Evolutionary conservation across 2,113 vertebrate species (phyloP), one percentile per base, ranked within the genome.

Genomic region (Psephotus haematonotus): DNA sequence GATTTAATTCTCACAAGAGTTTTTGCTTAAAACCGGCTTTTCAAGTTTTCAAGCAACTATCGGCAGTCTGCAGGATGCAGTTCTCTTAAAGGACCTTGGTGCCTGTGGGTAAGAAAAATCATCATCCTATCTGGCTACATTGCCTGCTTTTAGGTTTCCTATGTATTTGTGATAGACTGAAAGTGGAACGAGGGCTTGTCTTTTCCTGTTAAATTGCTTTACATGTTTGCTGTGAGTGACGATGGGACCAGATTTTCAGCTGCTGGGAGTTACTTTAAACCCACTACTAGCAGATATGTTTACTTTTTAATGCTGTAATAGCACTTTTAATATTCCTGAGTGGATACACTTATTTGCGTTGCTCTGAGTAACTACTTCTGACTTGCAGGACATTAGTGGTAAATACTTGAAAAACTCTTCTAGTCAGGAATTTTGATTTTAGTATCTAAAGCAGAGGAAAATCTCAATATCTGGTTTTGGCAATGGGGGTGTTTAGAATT

Each of bases 11-110:
- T 86, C 90, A 43, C 80, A 93, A 92, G 93, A 94, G 95, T 78
- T 86, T 80, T 97, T 95, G 46, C 95, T 96, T 94, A 52, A 97
- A 97, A 98, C 96, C 89, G 52, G 95, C 93, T 90, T 96, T 97
- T 97, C 97, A 82, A 96, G 98, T 98, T 97, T 94, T 88, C 79
- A 65, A 86, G 88, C 84, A 95, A 90, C 67, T 80, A 85, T 55
- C 35, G 10, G 49, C 95, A 43, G 9, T 46, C 96, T 94, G 63
- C 17, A 2, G 92, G 94, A 95, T 79, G 94, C 35, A 72, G 31
- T 28, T 81, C 63, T 96, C 78, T 86, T 80, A 64, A 91, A 97
- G 89, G 96, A 97, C 53, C 59, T 29, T 12, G 46, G 46, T 88
- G 75, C 43, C 90, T 93, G 14, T 72, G 85, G 96, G 98, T 98